Evolutionary conservation across 2,797 vertebrate genomes (phyloP).

Genomic region (Hylomyscus alleni): DNA sequence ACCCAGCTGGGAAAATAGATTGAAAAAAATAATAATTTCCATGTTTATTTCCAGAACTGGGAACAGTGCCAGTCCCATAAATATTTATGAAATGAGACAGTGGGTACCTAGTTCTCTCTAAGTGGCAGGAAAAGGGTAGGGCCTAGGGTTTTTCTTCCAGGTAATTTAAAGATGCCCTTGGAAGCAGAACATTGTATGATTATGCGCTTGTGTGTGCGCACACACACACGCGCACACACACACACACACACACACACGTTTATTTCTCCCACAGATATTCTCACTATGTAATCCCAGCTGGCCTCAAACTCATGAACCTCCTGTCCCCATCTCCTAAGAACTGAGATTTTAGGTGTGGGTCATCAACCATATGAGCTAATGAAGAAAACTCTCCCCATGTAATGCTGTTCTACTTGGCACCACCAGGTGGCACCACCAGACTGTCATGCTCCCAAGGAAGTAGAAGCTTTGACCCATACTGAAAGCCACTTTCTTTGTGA

Average conservation of each 20-base stretch:
- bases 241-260: no score
- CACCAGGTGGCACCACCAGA: constrained; percentile 58
- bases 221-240: not conserved
- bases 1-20: not conserved
- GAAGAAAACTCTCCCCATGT: not conserved
- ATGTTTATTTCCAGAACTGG: not conserved
- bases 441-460: not conserved
- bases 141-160: not conserved
- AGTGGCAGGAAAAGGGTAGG: not conserved
- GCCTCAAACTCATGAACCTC: not conserved
- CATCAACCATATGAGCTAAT: not conserved
- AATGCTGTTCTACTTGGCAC: constrained; percentile 7
- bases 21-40: not conserved
- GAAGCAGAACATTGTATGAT: not conserved
- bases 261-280: not conserved
- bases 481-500: not conserved
- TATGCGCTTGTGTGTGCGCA: no score
- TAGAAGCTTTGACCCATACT: not conserved
- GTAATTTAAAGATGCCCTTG: not conserved
- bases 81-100: not conserved
- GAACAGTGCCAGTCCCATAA: not conserved
- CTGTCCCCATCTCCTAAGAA: not conserved
- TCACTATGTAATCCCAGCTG: not conserved
- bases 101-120: not conserved
- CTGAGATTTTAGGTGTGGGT: not conserved